phyloP scores from a whole-genome alignment of 2,888 invertebrate genomes.

The Erebia palarica region DNA sequence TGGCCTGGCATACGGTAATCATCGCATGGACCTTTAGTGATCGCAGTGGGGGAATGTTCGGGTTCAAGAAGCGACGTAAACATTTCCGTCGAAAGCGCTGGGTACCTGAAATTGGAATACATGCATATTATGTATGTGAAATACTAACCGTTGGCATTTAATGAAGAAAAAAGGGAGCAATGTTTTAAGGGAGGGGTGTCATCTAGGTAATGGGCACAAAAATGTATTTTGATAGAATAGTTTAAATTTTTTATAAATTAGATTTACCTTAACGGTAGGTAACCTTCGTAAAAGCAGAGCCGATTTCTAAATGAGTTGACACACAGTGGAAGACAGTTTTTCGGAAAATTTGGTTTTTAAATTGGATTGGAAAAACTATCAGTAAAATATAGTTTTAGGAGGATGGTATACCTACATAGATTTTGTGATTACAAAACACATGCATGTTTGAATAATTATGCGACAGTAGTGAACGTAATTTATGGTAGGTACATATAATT shows the following conservation, averaged over 20 bases:
- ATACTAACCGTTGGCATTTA: slow-evolving; percentile 14
- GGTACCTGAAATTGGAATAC: slow-evolving; percentile 73
- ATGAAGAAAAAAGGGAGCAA: background rate
- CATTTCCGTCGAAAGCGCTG: slow-evolving; percentile 90
- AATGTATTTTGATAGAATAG: too few species aligned
- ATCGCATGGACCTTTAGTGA: slow-evolving; percentile 76
- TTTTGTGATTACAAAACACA: background rate
- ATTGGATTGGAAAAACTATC: too few species aligned
- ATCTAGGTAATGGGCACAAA: background rate
- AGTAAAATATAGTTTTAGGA: too few species aligned
- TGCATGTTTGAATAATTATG: background rate
- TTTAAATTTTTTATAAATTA: too few species aligned
- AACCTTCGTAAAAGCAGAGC: too few species aligned
- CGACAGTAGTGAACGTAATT: background rate
- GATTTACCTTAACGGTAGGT: too few species aligned
- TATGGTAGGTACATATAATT: slow-evolving; percentile 1
- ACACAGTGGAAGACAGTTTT: too few species aligned
- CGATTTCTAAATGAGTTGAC: too few species aligned
- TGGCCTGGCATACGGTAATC: slow-evolving; percentile 71
- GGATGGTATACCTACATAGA: background rate
- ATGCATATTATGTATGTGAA: slow-evolving; percentile 2
- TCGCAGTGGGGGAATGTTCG: slow-evolving; percentile 87
- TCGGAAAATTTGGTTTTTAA: too few species aligned
- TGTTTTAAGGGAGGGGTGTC: background rate
- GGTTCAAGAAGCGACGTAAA: slow-evolving; percentile 88